Percentiles rank a stretch among this genome's conserved stretches.
These are phyloP conservation scores for Nycticebus coucang DNA, from an alignment of 2,113 vertebrate species.

Conservation along the genomic window DNA sequence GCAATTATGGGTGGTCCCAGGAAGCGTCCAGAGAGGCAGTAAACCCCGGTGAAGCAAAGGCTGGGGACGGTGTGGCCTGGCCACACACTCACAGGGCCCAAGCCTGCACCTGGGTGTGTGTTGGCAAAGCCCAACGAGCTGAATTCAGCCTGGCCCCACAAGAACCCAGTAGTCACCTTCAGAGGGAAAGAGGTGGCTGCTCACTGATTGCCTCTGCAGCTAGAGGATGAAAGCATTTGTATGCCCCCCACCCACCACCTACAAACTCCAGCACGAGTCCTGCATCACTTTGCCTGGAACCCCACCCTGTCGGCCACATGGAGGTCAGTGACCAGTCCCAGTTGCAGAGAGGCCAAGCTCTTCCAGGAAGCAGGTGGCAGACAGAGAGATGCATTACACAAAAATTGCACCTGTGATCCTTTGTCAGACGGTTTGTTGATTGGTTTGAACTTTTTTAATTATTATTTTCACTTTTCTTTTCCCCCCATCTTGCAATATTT, in stretches of 20 bases:
- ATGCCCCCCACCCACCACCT: background rate
- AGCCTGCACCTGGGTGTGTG: background rate
- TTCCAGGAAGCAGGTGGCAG: background rate
- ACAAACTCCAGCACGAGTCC: conserved; percentile 62
- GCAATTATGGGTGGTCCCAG: conserved; percentile 87
- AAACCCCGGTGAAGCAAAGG: conserved; percentile 79
- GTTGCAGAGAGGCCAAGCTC: background rate
- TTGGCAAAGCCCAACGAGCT: accelerated
- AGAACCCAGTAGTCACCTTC: conserved; percentile 67
- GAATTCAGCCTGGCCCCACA: accelerated
- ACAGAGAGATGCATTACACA: background rate
- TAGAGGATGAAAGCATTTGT: conserved; percentile 17
- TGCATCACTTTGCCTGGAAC: background rate
- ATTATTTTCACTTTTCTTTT: background rate
- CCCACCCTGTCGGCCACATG: accelerated
- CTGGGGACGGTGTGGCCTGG: conserved; percentile 69
- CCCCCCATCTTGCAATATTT: background rate
- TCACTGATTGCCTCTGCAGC: conserved; percentile 37
- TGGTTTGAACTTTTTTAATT: background rate
- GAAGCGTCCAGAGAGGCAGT: conserved; percentile 81
- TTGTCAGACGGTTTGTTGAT: background rate
- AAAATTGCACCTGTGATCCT: background rate
- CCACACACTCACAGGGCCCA: conserved; percentile 54
- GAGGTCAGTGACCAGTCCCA: background rate
- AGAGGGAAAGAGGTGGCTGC: conserved; percentile 23